Conservation (phyloP, 92 coral and sea anemone genomes). For the Umimayanthus kanabou region DNA sequence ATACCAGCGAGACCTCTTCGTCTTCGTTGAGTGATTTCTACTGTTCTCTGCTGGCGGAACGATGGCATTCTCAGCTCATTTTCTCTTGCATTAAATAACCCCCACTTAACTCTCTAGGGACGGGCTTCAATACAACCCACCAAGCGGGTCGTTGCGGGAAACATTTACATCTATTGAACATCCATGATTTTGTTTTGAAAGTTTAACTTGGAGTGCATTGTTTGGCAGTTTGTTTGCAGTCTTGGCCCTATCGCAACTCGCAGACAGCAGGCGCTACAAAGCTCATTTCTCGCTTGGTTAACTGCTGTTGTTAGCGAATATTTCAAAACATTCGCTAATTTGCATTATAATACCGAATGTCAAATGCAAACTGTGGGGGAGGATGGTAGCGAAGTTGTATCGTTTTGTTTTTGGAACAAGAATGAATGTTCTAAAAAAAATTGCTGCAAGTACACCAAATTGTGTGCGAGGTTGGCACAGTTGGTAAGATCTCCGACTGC, state of each 20-base stretch:
- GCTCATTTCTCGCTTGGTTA: slow-evolving; percentile 19
- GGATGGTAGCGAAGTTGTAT: neutral
- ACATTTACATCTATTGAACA: neutral
- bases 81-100: slow-evolving; percentile 20
- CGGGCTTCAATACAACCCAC: slow-evolving; percentile 22
- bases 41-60: slow-evolving; percentile 40
- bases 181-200: neutral
- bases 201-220: neutral
- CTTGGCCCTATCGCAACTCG: slow-evolving; percentile 13
- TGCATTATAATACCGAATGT: neutral
- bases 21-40: slow-evolving; percentile 8
- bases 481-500: too few relatives aligned
- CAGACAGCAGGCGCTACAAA: neutral
- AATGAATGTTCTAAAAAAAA: neutral
- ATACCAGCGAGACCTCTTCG: slow-evolving; percentile 3
- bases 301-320: neutral
- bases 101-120: slow-evolving; percentile 26
- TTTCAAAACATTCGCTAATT: neutral
- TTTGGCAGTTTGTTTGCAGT: slow-evolving; percentile 1
- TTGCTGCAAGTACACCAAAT: too few relatives aligned
- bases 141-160: slow-evolving; percentile 14
- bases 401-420: neutral
- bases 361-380: neutral
- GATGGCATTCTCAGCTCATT: slow-evolving; percentile 40
- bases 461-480: too few relatives aligned